Percentiles rank a stretch among this genome's conserved stretches.
These are phyloP conservation scores for Columba guinea DNA, from an alignment of 2,797 vertebrate species.

Conservation along the genomic window DNA sequence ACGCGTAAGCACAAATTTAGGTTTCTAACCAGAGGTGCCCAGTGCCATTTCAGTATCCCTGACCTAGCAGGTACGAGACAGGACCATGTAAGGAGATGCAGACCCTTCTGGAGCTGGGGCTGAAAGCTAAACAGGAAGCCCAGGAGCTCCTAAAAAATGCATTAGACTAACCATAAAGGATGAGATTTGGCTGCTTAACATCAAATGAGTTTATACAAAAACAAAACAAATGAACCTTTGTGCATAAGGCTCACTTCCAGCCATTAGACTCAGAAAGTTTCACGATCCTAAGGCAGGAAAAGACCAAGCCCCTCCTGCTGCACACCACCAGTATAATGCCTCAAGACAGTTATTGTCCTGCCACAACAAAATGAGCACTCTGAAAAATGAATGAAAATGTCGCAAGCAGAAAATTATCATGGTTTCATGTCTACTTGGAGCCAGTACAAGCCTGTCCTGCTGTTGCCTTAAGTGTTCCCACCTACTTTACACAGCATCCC, in stretches of 20 bases:
- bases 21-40: background rate
- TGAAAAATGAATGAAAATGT: background rate
- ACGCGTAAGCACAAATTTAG: background rate
- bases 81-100: constrained; percentile 23
- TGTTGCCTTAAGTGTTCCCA: background rate
- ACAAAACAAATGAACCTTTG: constrained; percentile 40
- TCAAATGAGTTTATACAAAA: constrained; percentile 45
- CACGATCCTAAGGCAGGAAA: background rate
- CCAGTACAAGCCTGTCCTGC: background rate
- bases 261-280: background rate
- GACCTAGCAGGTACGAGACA: background rate
- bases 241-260: constrained; percentile 5
- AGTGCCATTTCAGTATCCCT: background rate
- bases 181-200: constrained; percentile 14
- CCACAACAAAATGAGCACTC: background rate
- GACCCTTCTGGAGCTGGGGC: background rate
- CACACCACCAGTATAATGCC: background rate
- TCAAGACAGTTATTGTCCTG: background rate
- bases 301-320: background rate
- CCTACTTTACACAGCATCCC: background rate
- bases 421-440: background rate
- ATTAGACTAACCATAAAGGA: constrained; percentile 10
- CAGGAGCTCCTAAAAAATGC: background rate
- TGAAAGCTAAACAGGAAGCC: constrained; percentile 23
- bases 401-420: background rate